A percentile compares a stretch with the other conserved stretches of the same genome.
Evolutionary conservation across 2,888 invertebrate genomes (phyloP).

Genomic region (Ephialtes manifestator): DNA sequence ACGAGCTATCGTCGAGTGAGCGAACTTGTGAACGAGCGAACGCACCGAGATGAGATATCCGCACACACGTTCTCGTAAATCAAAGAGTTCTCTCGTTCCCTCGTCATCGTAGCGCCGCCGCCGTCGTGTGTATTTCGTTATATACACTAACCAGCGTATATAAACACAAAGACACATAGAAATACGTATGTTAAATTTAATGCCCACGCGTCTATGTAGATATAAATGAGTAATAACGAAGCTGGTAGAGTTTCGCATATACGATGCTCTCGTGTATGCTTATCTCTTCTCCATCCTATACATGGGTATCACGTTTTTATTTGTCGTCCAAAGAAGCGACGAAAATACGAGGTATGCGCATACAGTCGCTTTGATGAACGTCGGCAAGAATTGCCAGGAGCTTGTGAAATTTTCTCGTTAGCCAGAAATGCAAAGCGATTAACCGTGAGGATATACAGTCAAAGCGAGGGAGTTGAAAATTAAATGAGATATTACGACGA

Average conservation of each 20-base stretch:
- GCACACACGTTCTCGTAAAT: constrained; percentile 64
- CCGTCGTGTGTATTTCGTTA: neutral
- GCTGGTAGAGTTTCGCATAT: constrained; percentile 1
- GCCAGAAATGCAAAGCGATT: neutral
- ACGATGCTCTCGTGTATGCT: neutral
- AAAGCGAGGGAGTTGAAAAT: neutral
- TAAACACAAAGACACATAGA: neutral
- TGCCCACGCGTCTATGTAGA: neutral
- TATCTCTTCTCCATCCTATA: neutral
- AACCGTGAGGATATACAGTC: neutral
- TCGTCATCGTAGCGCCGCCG: constrained; percentile 24
- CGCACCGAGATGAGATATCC: constrained; percentile 63
- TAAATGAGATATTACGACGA: neutral
- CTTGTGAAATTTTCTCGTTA: constrained; percentile 11
- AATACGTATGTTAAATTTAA: neutral
- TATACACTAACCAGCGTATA: neutral
- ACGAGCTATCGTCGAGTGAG: constrained; percentile 51
- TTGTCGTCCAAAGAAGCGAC: constrained; percentile 1
- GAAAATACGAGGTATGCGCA: neutral
- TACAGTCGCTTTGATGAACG: constrained; percentile 6
- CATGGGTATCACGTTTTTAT: neutral
- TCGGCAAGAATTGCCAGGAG: neutral
- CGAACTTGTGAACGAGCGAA: constrained; percentile 39
- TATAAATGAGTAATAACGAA: neutral
- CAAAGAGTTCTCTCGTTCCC: constrained; percentile 45